Conservation (phyloP, 2,888 invertebrate species). For the Lepidochrysops patricia region DNA sequence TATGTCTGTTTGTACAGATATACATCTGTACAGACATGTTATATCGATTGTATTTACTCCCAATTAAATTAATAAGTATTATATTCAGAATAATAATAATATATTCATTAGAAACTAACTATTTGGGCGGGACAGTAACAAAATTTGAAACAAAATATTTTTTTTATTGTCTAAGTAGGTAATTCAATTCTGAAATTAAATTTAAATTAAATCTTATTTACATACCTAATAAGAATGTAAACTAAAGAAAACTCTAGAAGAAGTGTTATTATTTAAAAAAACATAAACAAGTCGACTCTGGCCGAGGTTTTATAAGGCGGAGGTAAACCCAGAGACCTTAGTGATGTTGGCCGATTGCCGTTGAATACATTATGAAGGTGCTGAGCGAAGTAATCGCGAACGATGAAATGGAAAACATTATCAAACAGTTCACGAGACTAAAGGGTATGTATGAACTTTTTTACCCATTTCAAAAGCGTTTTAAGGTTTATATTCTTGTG, state of each 20-base stretch:
- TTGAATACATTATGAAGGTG: not conserved
- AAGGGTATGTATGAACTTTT: constrained; percentile 7
- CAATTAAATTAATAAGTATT: no score
- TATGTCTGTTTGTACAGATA: no score
- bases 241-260: not conserved
- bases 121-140: no score
- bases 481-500: not conserved
- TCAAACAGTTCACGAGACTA: constrained; percentile 6
- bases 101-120: no score
- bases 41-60: no score
- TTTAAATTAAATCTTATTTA: no score
- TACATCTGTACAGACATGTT: no score
- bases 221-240: no score
- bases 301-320: constrained; percentile 1
- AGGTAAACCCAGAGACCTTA: not conserved
- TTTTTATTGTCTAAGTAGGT: no score
- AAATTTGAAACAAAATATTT: no score
- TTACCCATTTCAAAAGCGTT: not conserved
- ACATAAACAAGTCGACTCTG: not conserved
- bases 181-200: no score
- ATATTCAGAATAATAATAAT: no score
- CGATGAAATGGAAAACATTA: constrained; percentile 5
- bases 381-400: constrained; percentile 7
- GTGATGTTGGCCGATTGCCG: not conserved
- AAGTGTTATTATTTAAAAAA: not conserved